Evolutionary conservation across 2,113 vertebrate species (phyloP).

Genomic region (Gopherus evgoodei): DNA sequence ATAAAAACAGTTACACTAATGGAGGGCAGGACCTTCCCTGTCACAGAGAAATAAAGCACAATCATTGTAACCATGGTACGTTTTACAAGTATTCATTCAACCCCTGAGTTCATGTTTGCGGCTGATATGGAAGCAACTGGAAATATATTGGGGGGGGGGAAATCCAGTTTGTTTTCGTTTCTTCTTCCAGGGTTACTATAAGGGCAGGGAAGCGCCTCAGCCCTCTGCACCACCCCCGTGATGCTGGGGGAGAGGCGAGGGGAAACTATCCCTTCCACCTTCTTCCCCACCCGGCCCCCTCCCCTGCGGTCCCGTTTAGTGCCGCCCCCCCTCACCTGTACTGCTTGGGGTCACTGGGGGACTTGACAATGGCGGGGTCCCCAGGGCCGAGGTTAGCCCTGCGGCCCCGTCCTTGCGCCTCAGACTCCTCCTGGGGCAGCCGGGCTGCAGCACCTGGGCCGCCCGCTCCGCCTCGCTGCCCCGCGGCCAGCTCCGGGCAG

Average conservation of each 20-base stretch:
- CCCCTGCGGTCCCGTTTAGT: conserved; percentile 74
- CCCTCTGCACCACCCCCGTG: background rate
- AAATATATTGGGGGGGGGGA: rapidly evolving
- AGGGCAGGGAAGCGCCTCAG: background rate
- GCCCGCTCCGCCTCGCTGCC: background rate
- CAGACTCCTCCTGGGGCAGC: conserved; percentile 35
- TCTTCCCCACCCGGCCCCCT: too few relatives aligned
- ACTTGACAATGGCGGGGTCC: conserved; percentile 78
- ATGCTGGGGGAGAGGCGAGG: too few relatives aligned
- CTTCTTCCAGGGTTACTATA: background rate
- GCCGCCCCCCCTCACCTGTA: conserved; percentile 77
- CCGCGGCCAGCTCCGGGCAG: conserved; percentile 43
- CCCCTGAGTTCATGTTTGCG: background rate
- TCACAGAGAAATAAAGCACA: background rate
- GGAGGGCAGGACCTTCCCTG: background rate
- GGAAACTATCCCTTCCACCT: too few relatives aligned
- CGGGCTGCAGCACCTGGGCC: background rate
- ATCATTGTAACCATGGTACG: background rate
- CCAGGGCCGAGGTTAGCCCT: conserved; percentile 35
- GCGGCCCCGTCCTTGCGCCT: background rate
- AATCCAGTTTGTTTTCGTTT: background rate
- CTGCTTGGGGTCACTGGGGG: conserved; percentile 80
- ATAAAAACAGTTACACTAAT: rapidly evolving
- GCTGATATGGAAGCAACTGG: background rate
- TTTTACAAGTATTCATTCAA: background rate